Percentiles rank a stretch among this genome's conserved stretches.
These are phyloP conservation scores for Raja brachyura DNA, from an alignment of 2,113 vertebrate genomes.

Conservation along the genomic window DNA sequence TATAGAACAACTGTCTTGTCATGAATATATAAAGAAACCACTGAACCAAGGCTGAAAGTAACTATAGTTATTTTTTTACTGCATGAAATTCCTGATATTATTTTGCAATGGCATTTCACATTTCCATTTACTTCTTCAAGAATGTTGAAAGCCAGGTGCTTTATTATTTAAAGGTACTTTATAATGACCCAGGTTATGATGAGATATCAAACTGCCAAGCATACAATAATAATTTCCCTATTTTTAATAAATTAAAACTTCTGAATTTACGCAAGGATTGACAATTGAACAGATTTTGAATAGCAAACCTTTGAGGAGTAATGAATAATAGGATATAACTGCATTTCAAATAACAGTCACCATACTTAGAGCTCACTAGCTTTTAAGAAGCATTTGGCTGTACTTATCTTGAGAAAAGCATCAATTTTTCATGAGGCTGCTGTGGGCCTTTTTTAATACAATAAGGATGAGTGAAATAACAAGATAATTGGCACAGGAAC, in stretches of 20 bases:
- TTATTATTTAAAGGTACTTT: not conserved
- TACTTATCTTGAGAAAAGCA: constrained; percentile 12
- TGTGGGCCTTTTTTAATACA: not conserved
- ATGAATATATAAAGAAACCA: not conserved
- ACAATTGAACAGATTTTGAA: not conserved
- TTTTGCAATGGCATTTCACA: not conserved
- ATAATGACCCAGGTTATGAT: not conserved
- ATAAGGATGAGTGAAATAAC: not conserved
- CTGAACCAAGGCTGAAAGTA: not conserved
- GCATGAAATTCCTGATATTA: not conserved
- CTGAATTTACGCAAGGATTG: not conserved
- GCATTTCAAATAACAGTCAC: constrained; percentile 1
- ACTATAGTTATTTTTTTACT: not conserved
- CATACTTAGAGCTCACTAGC: not conserved
- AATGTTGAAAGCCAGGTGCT: not conserved
- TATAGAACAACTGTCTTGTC: not conserved
- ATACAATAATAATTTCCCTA: not conserved
- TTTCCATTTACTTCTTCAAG: not conserved
- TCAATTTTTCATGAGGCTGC: constrained; percentile 12
- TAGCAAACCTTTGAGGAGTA: not conserved
- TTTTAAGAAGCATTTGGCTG: constrained; percentile 13
- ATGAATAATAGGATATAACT: not conserved
- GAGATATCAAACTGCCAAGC: not conserved
- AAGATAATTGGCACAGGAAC: not conserved
- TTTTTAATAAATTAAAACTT: constrained; percentile 15